Evolutionary conservation across 2,797 vertebrate species (phyloP), one percentile per base, ranked within the genome.

Genomic region (Chaetodon trifasciatus): DNA sequence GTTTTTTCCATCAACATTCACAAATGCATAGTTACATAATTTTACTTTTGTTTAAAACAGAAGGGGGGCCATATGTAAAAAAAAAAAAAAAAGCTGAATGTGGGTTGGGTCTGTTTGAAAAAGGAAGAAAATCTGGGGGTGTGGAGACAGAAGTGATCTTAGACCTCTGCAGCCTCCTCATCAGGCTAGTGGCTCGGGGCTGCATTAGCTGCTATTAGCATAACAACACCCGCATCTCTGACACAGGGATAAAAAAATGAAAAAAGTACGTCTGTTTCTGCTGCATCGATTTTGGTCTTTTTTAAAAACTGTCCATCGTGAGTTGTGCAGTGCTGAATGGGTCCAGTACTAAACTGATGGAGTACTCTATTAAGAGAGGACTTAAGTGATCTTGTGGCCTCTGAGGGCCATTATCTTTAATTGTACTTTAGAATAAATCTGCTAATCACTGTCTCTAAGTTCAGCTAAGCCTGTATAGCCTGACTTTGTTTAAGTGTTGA

Each of bases 1-100:
- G 4, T 81, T 10, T 67, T 82, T 74, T 16, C 63, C 52, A 86
- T 76, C 19, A 63, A 11, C 13, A 7, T 70, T 13, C 56, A 62
- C 23, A 66, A n/a, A 23, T 24, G 5, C 23, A n/a, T 6, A 46
- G 19, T 39, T 39, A 19, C 19, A 52, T 23, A 28, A 10, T n/a
- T 73, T n/a, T 63, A 35, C 17, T 70, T 17, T 46, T 40, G 35
- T 70, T 80, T 32, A 32, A 32, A 32, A 32, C 28, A 32, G 28
- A 32, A 32, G 28, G 28, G 28, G 28, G 28, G 4, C 28, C 28
- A 4, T 32, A 32, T 32, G 28, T 32, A 32, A 3, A 32, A 32
- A 32, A 32, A 3, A 32, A 32, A 32, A 4, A 3, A 28, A 28
- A 28, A n/a, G n/a, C n/a, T 28, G 28, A 28, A 4, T 32, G 28